Percentiles rank a stretch among this genome's conserved stretches.
Evolutionary conservation across 2,888 invertebrate species (phyloP).

Genomic region (Sinopyrophorus schimmeli): DNA sequence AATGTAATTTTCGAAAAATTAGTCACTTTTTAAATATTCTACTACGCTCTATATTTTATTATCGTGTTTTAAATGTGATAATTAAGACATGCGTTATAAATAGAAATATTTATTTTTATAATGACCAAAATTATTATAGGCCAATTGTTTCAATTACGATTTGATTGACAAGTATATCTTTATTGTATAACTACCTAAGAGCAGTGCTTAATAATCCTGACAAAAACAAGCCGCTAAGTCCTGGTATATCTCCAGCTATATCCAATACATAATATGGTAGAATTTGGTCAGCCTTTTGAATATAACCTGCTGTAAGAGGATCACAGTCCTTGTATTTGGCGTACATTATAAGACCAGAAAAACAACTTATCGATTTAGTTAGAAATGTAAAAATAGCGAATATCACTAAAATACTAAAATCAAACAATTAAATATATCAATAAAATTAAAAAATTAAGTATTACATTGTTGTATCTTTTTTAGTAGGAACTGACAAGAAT

Average conservation of each 20-base stretch:
- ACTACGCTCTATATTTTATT: too few species aligned
- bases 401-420: conserved; percentile 19
- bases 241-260: conserved; percentile 65
- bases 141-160: conserved; percentile 1
- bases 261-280: conserved; percentile 75
- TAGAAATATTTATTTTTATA: too few species aligned
- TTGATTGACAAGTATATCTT: too few species aligned
- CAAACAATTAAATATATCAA: conserved; percentile 46
- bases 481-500: conserved; percentile 63
- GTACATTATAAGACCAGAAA: conserved; percentile 64
- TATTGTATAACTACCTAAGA: too few species aligned
- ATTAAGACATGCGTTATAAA: too few species aligned
- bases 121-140: too few species aligned
- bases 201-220: conserved; percentile 76
- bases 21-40: too few species aligned
- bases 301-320: conserved; percentile 62
- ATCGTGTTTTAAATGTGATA: too few species aligned
- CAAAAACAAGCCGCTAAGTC: conserved; percentile 74
- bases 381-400: conserved; percentile 56
- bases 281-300: conserved; percentile 60
- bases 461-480: conserved; percentile 59
- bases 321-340: conserved; percentile 69
- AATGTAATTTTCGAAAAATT: too few species aligned
- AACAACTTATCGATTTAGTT: conserved; percentile 61
- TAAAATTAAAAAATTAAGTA: too few species aligned